phyloP scores from a whole-genome alignment of 30 jellyfish, hydroid and myxozoan genomes.

The Aurelia aurita region DNA sequence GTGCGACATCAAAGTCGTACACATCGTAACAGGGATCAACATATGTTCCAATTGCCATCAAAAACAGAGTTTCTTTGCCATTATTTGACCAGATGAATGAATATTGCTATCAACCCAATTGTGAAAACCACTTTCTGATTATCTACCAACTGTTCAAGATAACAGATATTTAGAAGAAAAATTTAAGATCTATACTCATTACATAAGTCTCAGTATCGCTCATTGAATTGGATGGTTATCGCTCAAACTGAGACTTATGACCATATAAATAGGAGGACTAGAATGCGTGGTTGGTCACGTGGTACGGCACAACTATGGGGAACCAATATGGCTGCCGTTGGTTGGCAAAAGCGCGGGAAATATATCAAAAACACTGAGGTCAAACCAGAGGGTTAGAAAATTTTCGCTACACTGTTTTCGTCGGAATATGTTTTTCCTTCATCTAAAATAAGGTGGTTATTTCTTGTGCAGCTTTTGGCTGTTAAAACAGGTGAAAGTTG shows the following conservation, averaged over 20 bases:
- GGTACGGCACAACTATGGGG: too few relatives aligned
- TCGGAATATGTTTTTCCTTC: too few relatives aligned
- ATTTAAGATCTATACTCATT: not conserved
- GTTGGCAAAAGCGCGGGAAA: too few relatives aligned
- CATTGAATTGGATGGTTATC: too few relatives aligned
- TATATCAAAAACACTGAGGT: too few relatives aligned
- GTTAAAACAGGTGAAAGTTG: not conserved
- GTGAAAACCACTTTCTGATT: not conserved
- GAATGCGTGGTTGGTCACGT: too few relatives aligned
- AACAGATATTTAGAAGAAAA: not conserved
- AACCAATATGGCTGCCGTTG: too few relatives aligned
- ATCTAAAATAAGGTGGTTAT: not conserved
- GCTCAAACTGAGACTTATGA: too few relatives aligned
- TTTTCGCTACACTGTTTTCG: too few relatives aligned
- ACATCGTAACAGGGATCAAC: not conserved
- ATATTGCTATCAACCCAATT: not conserved
- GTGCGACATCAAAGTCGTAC: not conserved
- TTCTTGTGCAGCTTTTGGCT: conserved; percentile 13
- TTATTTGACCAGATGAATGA: not conserved
- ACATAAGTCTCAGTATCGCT: too few relatives aligned
- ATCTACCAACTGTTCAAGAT: not conserved
- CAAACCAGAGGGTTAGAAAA: too few relatives aligned
- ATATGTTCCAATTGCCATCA: not conserved
- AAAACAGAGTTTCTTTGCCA: not conserved
- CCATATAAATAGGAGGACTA: too few relatives aligned